Evolutionary conservation across 2,888 invertebrate genomes (phyloP).

Genomic region (Invenusta paracnida): DNA sequence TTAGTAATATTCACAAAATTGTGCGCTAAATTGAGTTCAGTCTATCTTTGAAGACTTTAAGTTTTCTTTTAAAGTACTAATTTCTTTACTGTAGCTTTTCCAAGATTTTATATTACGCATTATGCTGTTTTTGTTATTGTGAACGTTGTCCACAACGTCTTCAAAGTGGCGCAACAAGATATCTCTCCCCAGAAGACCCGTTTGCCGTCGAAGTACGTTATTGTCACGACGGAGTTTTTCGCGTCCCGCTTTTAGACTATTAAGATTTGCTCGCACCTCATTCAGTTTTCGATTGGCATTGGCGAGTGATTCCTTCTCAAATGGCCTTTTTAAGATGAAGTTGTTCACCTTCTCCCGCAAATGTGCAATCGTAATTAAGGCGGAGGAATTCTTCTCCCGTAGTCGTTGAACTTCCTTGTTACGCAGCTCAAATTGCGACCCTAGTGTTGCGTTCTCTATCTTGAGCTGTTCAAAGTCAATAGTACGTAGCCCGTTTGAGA

Average conservation of each 20-base stretch:
- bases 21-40: no score
- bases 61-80: no score
- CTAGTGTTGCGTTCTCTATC: background rate
- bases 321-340: background rate
- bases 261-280: background rate
- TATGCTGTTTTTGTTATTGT: no score
- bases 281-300: background rate
- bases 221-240: background rate
- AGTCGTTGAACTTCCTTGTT: background rate
- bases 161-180: background rate
- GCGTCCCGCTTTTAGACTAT: background rate
- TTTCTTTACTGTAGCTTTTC: no score
- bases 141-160: background rate
- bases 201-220: background rate
- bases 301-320: background rate
- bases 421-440: background rate
- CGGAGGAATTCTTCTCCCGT: background rate
- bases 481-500: background rate
- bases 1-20: no score
- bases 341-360: background rate
- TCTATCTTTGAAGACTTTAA: no score
- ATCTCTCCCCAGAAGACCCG: background rate
- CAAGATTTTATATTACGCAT: no score
- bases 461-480: background rate
- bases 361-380: background rate